phyloP scores from a whole-genome alignment of 2,888 invertebrate genomes.

The Hypomecis punctinalis region DNA sequence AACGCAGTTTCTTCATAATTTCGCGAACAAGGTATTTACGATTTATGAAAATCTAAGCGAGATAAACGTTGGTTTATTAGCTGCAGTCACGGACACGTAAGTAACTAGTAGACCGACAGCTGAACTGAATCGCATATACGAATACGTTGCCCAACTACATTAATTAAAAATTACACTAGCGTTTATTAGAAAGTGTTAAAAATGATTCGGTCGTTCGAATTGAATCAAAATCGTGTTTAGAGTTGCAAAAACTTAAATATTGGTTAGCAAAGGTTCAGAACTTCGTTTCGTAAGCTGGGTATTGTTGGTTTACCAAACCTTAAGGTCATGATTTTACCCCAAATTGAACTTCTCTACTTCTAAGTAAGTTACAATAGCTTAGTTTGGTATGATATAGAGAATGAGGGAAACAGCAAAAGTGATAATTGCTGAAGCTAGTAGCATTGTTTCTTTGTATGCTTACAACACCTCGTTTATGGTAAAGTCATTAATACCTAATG shows the following conservation, averaged over 20 bases:
- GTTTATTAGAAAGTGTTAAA: conserved; percentile 42
- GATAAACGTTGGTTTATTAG: conserved; percentile 23
- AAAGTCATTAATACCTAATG: too few relatives aligned
- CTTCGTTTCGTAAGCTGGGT: conserved; percentile 51
- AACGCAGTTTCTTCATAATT: conserved; percentile 30
- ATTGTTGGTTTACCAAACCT: conserved; percentile 2
- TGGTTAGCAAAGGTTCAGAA: conserved; percentile 51
- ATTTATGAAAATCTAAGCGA: conserved; percentile 30
- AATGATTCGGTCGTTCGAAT: conserved; percentile 5
- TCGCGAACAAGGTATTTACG: conserved; percentile 29
- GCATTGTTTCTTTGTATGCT: too few relatives aligned
- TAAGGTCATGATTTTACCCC: neutral
- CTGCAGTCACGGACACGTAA: conserved; percentile 31
- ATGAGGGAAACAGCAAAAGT: too few relatives aligned
- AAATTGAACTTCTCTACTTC: neutral
- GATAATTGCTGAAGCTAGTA: too few relatives aligned
- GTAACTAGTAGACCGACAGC: conserved; percentile 14
- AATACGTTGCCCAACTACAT: conserved; percentile 31
- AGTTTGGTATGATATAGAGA: too few relatives aligned
- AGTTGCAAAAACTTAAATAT: conserved; percentile 55
- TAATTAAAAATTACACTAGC: conserved; percentile 28
- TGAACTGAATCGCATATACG: conserved; percentile 14
- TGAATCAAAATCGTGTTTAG: conserved; percentile 46
- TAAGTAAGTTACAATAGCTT: too few relatives aligned
- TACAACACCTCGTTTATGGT: too few relatives aligned